Base-by-base conservation (phyloP, 2,113 vertebrate species). In the Pseudopodoces humilis region DNA sequence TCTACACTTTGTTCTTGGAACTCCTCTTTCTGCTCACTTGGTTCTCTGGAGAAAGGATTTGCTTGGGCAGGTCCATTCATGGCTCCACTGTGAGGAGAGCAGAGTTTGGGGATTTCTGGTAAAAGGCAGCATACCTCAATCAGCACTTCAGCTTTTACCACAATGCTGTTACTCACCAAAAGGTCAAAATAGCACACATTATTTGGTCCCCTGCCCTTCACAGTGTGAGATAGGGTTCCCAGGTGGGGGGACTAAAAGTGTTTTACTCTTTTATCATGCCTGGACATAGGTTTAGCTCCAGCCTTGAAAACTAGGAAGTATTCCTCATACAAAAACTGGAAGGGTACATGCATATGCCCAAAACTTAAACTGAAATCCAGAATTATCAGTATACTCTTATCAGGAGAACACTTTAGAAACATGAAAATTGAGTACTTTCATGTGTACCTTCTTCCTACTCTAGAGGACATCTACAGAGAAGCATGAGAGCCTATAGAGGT, bases 131-230 rank as follows among this genome's bases (percentile, higher is more conserved):
- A 0, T 20, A 58, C 8, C 47, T 92, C 33, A 30, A 3, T 30
- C 71, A 79, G 20, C 17, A 18, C 30, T 59, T 67, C 43, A 70
- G 39, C 47, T 88, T 77, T 62, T 35, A 49, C 43, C 33, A 53
- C 2, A 0, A 4, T 43, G 28, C 41, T 65, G 28, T 56, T 78
- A 47, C 18, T 64, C 18, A 18, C n/a, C 17, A 39, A 33, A 55
- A 58, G 46, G 37, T 78, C n/a, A 49, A 59, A 71, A 63, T 0
- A 71, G 19, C n/a, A 76, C 25, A 30, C 8, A 2, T 0, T 0
- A 2, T 1, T 28, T 58, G 35, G 17, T 76, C 21, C 13, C 21
- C 11, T 80, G 43, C 37, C 62, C 13, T 15, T 33, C 14, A 2
- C 22, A 41, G 24, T 49, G 67, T 59, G 44, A 67, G 62, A 44